These are phyloP conservation scores for Ditula angustiorana DNA, from an alignment of 2,888 invertebrate genomes.

Conservation along the genomic window DNA sequence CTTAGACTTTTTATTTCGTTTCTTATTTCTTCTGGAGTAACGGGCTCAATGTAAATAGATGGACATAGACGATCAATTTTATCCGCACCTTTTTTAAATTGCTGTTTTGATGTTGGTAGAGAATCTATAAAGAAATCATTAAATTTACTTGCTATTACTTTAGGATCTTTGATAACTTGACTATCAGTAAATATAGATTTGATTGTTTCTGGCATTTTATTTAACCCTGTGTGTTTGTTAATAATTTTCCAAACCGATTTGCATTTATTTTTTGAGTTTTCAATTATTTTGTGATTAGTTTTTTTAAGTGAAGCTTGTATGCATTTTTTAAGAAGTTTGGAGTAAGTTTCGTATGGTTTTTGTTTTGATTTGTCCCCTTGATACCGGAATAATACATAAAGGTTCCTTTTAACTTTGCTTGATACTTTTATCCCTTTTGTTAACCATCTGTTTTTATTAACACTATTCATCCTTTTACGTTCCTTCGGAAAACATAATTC, in stretches of 20 bases:
- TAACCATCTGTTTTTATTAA: neutral
- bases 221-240: neutral
- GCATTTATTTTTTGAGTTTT: neutral
- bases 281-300: neutral
- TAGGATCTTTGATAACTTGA: too few relatives aligned
- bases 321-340: neutral
- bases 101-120: too few relatives aligned
- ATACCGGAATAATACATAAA: slow-evolving; percentile 2
- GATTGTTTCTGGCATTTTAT: neutral
- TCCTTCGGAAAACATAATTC: slow-evolving; percentile 18
- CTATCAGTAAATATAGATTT: too few relatives aligned
- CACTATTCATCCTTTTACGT: slow-evolving; percentile 10
- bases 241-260: neutral
- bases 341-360: neutral
- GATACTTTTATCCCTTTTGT: slow-evolving; percentile 21
- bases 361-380: neutral
- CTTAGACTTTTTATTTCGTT: too few relatives aligned
- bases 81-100: too few relatives aligned
- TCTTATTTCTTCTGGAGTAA: too few relatives aligned
- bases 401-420: slow-evolving; percentile 1
- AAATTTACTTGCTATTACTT: too few relatives aligned
- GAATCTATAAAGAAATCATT: too few relatives aligned
- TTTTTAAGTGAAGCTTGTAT: neutral
- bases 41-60: too few relatives aligned
- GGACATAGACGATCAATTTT: too few relatives aligned